phyloP scores from a whole-genome alignment of 2,888 invertebrate genomes.

The Furcula furcula region DNA sequence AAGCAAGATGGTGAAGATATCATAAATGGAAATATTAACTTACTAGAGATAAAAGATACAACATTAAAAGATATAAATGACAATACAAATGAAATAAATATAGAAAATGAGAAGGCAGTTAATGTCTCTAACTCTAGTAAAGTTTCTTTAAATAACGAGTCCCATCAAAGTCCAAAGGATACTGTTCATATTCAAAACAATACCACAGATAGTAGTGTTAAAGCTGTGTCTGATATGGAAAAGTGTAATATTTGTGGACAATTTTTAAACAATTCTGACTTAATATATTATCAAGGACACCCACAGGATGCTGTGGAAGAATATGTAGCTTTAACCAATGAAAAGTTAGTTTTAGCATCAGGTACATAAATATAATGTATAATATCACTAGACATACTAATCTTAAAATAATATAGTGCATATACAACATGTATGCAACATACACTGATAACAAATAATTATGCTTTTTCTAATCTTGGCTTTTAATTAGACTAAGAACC shows the following conservation, averaged over 20 bases:
- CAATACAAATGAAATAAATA: conserved; percentile 8
- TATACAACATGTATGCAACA: too few species aligned
- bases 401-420: too few species aligned
- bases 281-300: conserved; percentile 87
- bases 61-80: conserved; percentile 9
- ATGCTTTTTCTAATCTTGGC: too few species aligned
- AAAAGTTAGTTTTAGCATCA: conserved; percentile 86
- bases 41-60: background rate
- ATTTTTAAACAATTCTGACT: conserved; percentile 72
- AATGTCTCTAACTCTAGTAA: background rate
- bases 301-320: conserved; percentile 89
- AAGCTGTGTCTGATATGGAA: conserved; percentile 43
- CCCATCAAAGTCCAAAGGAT: background rate
- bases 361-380: conserved; percentile 61
- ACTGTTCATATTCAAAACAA: conserved; percentile 8
- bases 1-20: background rate
- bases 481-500: too few species aligned
- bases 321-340: conserved; percentile 87
- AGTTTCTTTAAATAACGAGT: background rate
- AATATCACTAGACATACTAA: background rate
- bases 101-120: background rate
- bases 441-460: too few species aligned
- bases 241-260: conserved; percentile 71
- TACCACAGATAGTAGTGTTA: conserved; percentile 4
- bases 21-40: background rate